phyloP scores from a whole-genome alignment of 2,888 invertebrate genomes.

The Aporophyla nigra region DNA sequence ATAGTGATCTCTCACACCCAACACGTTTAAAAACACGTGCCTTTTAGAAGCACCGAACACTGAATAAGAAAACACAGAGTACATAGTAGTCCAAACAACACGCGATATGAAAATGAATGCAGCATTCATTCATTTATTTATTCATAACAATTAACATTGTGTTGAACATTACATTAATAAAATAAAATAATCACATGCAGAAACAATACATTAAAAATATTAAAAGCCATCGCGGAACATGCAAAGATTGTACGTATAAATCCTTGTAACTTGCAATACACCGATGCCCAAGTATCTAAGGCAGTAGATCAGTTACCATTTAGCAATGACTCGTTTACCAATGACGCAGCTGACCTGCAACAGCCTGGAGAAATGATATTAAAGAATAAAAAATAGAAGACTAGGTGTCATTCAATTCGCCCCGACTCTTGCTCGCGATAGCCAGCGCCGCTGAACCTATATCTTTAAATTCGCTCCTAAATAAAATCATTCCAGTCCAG shows the following conservation, averaged over 20 bases:
- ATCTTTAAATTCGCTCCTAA: too few relatives aligned
- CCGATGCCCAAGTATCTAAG: not conserved
- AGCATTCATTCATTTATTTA: too few relatives aligned
- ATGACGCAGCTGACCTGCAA: not conserved
- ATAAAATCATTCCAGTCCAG: too few relatives aligned
- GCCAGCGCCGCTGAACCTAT: too few relatives aligned
- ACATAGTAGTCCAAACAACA: not conserved
- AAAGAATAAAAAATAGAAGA: too few relatives aligned
- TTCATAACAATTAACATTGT: too few relatives aligned
- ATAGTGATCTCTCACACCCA: conserved; percentile 18
- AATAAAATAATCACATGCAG: too few relatives aligned
- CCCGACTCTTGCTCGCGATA: too few relatives aligned
- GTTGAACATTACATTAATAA: too few relatives aligned
- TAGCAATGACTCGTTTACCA: not conserved
- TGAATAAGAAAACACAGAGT: not conserved
- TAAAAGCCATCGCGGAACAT: not conserved
- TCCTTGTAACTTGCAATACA: not conserved
- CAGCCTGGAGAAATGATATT: not conserved
- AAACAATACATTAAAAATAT: too few relatives aligned
- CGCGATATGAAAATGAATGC: not conserved
- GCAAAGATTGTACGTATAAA: not conserved
- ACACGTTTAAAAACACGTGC: conserved; percentile 40
- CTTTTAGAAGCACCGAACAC: not conserved
- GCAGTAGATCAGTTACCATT: not conserved
- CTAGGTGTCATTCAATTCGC: too few relatives aligned